These are phyloP conservation scores for Papilio machaon DNA, from an alignment of 1,140 invertebrate species.

Conservation along the genomic window DNA sequence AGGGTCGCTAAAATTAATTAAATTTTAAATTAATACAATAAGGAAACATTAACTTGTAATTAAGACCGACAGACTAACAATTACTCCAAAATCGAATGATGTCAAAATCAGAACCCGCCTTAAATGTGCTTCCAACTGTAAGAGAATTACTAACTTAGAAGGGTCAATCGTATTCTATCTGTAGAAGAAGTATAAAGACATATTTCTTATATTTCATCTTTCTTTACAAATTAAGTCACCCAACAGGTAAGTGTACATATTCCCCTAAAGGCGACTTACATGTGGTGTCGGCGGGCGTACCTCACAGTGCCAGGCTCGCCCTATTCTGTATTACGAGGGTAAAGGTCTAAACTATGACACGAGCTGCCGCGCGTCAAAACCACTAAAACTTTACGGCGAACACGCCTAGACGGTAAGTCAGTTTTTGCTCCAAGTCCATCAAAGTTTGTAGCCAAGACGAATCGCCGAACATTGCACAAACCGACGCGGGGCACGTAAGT, in stretches of 20 bases:
- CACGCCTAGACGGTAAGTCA: constrained; percentile 51
- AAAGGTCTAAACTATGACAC: constrained; percentile 77
- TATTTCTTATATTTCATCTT: background rate
- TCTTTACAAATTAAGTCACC: background rate
- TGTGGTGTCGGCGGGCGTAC: constrained; percentile 58
- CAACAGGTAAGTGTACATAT: background rate
- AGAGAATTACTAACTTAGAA: too few relatives aligned
- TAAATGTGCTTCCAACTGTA: background rate
- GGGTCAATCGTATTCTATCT: background rate
- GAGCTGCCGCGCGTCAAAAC: constrained; percentile 73
- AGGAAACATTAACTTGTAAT: too few relatives aligned
- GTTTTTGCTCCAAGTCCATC: constrained; percentile 38
- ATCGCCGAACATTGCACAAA: constrained; percentile 44
- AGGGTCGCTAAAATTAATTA: background rate
- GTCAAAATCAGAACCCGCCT: too few relatives aligned
- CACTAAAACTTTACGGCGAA: constrained; percentile 71
- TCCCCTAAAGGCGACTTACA: background rate
- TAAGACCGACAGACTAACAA: too few relatives aligned
- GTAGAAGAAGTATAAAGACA: background rate
- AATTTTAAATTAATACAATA: too few relatives aligned
- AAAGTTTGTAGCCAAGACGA: constrained; percentile 59
- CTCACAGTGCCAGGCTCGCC: constrained; percentile 70
- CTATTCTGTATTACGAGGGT: constrained; percentile 56
- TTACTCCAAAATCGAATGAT: too few relatives aligned
- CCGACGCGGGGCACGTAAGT: constrained; percentile 45